Base-by-base conservation (phyloP, 2,888 invertebrate genomes). In the Herminia tarsipennalis region DNA sequence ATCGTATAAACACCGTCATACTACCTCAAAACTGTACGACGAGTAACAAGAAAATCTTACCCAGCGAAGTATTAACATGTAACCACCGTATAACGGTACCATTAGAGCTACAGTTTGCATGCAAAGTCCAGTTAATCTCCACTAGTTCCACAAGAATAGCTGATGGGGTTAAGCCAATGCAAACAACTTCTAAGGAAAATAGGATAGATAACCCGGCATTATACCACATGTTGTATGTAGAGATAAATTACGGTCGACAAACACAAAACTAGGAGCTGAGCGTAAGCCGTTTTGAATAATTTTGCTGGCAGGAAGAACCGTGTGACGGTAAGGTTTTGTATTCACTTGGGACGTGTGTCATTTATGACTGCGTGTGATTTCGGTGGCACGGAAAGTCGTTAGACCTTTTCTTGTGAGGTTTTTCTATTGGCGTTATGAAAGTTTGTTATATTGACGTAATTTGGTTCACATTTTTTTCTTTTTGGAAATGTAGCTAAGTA, bases 181-280 rank as follows among this genome's bases (percentile, higher is more conserved):
- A 66, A 69, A 69, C 65, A 66, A 53, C 21, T 48, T 47, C 25
- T 37, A 40, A 49, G 49, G 35, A 55, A 57, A 55, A 66, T 54
- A 48, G 54, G 54, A 61, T 38, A 52, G 57, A 60, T 68, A 60
- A 37, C 46, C 44, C 27, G 10, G 43, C 37, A 53, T 56, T 36
- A 43, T 24, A 39, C 30, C 22, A 39, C 39, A 14, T 24, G 30
- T 9, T 38, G 34, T 40, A 34, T 8, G 36, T 24, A 13, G 27
- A 58, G 43, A 65, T 68, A 60, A 67, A 65, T 69, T 61, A 66
- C 66, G 69, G 68, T 56, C 45, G 25, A 60, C 56, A 64, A 63
- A 64, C 68, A 64, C 27, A 35, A 52, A 33, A 53, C 40, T 51
- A 30, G 21, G 24, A 53, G 27, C 34, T 42, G 40, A 32, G 20